Evolutionary conservation across 2,888 invertebrate species (phyloP).

Genomic region (Carpatolechia fugitivella): DNA sequence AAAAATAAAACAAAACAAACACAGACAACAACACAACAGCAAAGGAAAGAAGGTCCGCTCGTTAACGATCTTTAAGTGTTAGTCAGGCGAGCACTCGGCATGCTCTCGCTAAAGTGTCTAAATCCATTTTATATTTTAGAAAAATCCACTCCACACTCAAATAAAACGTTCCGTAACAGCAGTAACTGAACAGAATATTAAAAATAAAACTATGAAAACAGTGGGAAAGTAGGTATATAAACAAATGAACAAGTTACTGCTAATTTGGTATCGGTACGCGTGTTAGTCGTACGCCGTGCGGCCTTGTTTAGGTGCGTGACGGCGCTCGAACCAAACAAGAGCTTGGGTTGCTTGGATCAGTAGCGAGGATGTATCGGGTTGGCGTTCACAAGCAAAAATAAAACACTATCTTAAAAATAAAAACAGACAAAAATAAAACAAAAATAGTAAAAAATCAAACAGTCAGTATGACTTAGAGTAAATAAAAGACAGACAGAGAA

Average conservation of each 20-base stretch:
- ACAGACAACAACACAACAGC: slow-evolving; percentile 71
- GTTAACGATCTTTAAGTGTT: slow-evolving; percentile 48
- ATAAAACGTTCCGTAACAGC: slow-evolving; percentile 58
- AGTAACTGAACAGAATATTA: slow-evolving; percentile 64
- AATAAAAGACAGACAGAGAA: slow-evolving; percentile 71
- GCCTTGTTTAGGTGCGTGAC: slow-evolving; percentile 36
- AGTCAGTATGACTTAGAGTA: slow-evolving; percentile 77
- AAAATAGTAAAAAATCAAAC: slow-evolving; percentile 67
- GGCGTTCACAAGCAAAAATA: slow-evolving; percentile 75
- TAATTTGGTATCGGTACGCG: slow-evolving; percentile 51
- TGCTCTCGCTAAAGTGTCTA: slow-evolving; percentile 49
- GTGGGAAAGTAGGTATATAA: slow-evolving; percentile 44
- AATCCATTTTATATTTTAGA: slow-evolving; percentile 39
- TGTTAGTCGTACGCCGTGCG: slow-evolving; percentile 62
- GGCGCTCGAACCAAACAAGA: background rate
- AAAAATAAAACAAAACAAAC: slow-evolving; percentile 47
- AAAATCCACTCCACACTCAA: slow-evolving; percentile 79
- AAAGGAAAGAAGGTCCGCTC: slow-evolving; percentile 63
- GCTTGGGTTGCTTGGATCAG: slow-evolving; percentile 55
- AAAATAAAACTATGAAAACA: slow-evolving; percentile 34
- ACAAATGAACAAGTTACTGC: slow-evolving; percentile 64
- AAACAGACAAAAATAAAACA: slow-evolving; percentile 47
- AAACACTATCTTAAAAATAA: slow-evolving; percentile 65
- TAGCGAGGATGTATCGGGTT: slow-evolving; percentile 72
- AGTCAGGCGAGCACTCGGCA: slow-evolving; percentile 66